These are phyloP conservation scores for Callyntrura guangdongensis DNA, from an alignment of 2,888 invertebrate genomes.

Conservation along the genomic window DNA sequence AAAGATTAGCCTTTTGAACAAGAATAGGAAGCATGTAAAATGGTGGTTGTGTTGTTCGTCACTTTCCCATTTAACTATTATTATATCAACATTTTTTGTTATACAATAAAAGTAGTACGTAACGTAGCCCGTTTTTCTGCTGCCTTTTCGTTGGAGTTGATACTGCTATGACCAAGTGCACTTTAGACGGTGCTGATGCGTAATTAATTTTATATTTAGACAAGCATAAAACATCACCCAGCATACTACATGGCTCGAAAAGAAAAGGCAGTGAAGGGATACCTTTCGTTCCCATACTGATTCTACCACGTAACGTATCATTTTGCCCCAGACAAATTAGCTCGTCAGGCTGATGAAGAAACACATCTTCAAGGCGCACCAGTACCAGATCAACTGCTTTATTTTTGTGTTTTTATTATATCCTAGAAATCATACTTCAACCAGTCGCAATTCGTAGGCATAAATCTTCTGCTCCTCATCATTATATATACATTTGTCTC, in stretches of 20 bases:
- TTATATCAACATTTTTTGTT: background rate
- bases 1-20: constrained; percentile 1
- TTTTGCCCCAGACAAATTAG: background rate
- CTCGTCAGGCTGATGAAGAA: no score
- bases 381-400: background rate
- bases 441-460: background rate
- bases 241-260: background rate
- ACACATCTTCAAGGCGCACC: background rate
- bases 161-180: background rate
- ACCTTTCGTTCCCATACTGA: no score
- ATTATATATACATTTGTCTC: constrained; percentile 48
- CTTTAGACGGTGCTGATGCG: no score
- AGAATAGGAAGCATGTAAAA: constrained; percentile 14
- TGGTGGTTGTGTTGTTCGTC: background rate
- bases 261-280: background rate
- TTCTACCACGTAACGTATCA: background rate
- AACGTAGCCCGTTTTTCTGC: background rate
- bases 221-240: no score
- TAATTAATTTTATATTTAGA: no score
- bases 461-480: constrained; percentile 26
- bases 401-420: background rate
- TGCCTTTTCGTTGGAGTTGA: background rate
- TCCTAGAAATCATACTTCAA: background rate
- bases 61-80: constrained; percentile 1
- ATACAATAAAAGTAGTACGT: background rate